phyloP scores from a whole-genome alignment of 2,888 invertebrate species.

The Oxycera nigricornis region DNA sequence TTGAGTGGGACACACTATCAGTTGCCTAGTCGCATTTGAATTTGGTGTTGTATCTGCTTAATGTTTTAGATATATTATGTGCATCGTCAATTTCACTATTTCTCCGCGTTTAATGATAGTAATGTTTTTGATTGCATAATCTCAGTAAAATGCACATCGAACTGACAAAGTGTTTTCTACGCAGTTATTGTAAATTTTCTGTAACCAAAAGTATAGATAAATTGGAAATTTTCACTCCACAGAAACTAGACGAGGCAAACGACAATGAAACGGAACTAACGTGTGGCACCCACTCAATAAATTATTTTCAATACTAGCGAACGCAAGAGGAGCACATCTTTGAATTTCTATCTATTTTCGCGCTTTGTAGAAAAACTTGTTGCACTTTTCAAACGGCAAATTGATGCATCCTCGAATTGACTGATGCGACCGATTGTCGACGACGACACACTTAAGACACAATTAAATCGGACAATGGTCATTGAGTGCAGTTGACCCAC shows the following conservation, averaged over 20 bases:
- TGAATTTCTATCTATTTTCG: background rate
- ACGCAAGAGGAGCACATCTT: background rate
- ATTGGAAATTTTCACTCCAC: too few species aligned
- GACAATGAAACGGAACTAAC: too few species aligned
- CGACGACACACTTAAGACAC: constrained; percentile 21
- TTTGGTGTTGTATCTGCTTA: too few species aligned
- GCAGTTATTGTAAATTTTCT: background rate
- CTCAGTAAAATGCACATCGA: constrained; percentile 6
- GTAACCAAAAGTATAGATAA: too few species aligned
- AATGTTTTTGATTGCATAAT: constrained; percentile 19
- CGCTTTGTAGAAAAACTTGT: constrained; percentile 3
- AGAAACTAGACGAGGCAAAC: too few species aligned
- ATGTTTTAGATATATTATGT: too few species aligned
- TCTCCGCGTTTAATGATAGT: too few species aligned
- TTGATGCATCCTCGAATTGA: background rate
- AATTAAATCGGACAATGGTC: background rate
- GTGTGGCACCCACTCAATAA: background rate
- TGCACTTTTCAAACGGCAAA: constrained; percentile 11
- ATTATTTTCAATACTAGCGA: background rate
- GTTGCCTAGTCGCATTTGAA: too few species aligned
- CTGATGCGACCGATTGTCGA: background rate
- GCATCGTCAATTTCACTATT: too few species aligned
- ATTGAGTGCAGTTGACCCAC: constrained; percentile 23
- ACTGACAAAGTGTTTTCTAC: constrained; percentile 6
- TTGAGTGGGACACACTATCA: too few species aligned